These are phyloP conservation scores for Drosophila kikkawai DNA, from an alignment of 1,140 invertebrate genomes.

Conservation along the genomic window DNA sequence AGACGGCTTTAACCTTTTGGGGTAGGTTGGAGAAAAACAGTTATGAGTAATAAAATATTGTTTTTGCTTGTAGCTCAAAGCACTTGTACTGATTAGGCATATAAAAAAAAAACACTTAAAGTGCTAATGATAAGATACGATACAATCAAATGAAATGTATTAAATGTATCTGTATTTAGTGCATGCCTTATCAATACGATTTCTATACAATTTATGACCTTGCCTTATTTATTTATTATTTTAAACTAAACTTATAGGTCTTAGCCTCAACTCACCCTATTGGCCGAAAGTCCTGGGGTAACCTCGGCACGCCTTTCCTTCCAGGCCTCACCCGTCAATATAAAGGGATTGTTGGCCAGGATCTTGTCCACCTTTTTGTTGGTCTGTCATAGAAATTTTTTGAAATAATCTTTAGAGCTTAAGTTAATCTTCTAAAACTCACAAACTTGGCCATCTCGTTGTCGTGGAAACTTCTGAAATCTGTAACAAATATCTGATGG, in stretches of 20 bases:
- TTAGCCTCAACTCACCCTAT: constrained; percentile 60
- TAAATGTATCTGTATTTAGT: not conserved
- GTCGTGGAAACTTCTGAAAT: constrained; percentile 84
- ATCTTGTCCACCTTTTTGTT: constrained; percentile 82
- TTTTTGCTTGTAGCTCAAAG: not conserved
- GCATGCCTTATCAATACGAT: not conserved
- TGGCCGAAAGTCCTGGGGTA: constrained; percentile 86
- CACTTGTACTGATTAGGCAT: not conserved
- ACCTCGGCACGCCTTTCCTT: constrained; percentile 86
- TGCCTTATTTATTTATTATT: not conserved
- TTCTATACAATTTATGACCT: not conserved
- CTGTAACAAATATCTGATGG: constrained; percentile 85
- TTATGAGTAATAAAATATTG: not conserved
- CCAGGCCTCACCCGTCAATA: constrained; percentile 86
- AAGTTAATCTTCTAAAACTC: constrained; percentile 1
- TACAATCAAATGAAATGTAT: not conserved
- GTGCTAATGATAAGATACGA: not conserved
- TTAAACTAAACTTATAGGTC: not conserved
- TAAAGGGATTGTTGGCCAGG: constrained; percentile 84
- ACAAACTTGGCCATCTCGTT: constrained; percentile 62
- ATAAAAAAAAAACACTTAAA: not conserved
- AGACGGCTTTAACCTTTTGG: constrained; percentile 56
- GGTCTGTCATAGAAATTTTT: constrained; percentile 25
- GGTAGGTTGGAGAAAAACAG: not conserved
- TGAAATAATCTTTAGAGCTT: constrained; percentile 38